Percentiles rank a stretch among this genome's conserved stretches.
Evolutionary conservation across 2,113 vertebrate genomes (phyloP).

Genomic region (Sminthopsis crassicaudata): DNA sequence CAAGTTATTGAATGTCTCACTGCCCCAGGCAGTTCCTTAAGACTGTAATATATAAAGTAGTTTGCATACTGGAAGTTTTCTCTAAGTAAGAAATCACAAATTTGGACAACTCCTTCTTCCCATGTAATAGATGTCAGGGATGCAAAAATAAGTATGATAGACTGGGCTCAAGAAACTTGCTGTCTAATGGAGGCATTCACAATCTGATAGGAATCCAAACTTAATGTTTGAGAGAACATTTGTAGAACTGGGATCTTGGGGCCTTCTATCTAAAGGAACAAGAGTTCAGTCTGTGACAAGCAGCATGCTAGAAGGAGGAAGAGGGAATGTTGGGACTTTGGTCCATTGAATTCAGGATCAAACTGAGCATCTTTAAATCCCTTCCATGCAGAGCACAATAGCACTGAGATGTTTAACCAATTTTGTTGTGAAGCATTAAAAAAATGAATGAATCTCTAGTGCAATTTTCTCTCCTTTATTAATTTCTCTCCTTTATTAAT

Average conservation of each 20-base stretch:
- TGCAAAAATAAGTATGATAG: background rate
- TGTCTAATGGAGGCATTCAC: background rate
- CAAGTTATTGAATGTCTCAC: background rate
- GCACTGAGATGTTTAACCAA: conserved; percentile 59
- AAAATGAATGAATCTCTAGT: conserved; percentile 65
- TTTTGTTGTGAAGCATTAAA: conserved; percentile 61
- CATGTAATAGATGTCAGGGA: background rate
- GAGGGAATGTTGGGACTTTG: background rate
- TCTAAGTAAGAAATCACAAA: background rate
- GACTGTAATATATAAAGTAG: background rate
- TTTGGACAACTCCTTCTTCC: background rate
- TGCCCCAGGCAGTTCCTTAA: background rate
- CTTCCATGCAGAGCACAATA: conserved; percentile 21
- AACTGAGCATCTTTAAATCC: background rate
- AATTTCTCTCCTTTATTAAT: conserved; percentile 15
- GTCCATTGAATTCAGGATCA: background rate
- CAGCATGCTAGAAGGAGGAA: background rate
- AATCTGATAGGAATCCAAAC: background rate
- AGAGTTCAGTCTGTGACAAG: background rate
- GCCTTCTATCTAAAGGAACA: background rate
- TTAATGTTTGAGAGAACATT: background rate
- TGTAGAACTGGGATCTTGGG: background rate
- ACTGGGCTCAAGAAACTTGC: background rate
- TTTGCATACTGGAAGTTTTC: background rate
- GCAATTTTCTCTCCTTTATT: background rate